phyloP scores from a whole-genome alignment of 2,797 vertebrate species.

The Falco berigora region DNA sequence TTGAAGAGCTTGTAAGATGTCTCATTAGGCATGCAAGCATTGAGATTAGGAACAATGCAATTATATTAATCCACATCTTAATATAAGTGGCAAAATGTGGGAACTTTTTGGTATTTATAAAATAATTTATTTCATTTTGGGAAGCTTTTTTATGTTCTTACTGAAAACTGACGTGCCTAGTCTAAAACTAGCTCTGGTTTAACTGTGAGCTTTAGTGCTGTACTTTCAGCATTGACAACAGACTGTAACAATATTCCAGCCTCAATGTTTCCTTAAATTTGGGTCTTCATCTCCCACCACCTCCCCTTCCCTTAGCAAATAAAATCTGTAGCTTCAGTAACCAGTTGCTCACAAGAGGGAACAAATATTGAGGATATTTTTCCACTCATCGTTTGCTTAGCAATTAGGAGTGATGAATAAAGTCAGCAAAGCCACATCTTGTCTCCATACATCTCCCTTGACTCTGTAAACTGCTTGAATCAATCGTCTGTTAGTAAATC shows the following conservation, averaged over 20 bases:
- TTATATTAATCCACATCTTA: background rate
- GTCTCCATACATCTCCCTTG: background rate
- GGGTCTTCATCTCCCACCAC: background rate
- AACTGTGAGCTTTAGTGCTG: background rate
- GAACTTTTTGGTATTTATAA: background rate
- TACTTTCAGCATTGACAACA: background rate
- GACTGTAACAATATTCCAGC: background rate
- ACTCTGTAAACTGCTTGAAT: background rate
- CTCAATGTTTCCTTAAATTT: background rate
- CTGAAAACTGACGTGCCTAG: background rate
- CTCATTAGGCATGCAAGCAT: background rate
- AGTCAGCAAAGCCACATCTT: background rate
- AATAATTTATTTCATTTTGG: background rate
- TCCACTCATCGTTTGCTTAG: background rate
- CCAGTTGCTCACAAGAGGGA: background rate
- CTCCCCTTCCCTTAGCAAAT: background rate
- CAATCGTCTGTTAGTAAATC: background rate
- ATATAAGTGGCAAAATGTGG: background rate
- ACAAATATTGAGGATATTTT: background rate
- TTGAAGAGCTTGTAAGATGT: background rate
- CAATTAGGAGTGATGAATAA: slow-evolving; percentile 5
- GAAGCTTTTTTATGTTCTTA: background rate
- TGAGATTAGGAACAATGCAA: background rate
- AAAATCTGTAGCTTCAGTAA: background rate
- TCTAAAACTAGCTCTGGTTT: background rate